Base-by-base conservation (phyloP, 2,797 vertebrate genomes). In the Danio tinwini region DNA sequence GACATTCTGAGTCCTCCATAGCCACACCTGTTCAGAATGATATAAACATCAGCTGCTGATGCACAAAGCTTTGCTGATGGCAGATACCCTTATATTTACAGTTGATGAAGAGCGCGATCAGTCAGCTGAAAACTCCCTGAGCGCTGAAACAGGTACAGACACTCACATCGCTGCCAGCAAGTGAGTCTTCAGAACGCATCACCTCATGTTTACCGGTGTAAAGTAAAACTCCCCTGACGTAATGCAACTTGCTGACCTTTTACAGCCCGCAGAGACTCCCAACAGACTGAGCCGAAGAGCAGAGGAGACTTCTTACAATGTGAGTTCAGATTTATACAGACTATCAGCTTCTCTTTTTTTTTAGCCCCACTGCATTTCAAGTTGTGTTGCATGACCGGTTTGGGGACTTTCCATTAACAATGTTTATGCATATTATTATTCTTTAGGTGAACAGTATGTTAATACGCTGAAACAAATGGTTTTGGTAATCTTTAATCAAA, bases 241-340 rank as follows among this genome's bases (percentile, higher is more conserved):
- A 5, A 59, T 7, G 45, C 70, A 59, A 17, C 12, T 69, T n/a
- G 21, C 55, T 70, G 29, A 78, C 39, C 76, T 72, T 49, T 80
- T 19, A 58, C 55, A 74, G 79, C 47, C 62, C 71, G 50, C 29
- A 61, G 6, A 45, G 52, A 82, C 44, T 62, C 42, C 14, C 17
- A 19, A 7, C 68, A 67, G 68, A 63, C 72, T 0, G 89, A 93
- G 62, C 91, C 87, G 0, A 93, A 86, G 84, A 90, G 80, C 0
- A 91, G 93, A 87, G 83, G 74, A 0, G 90, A 93, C 16, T 92
- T 93, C 53, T 76, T 92, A 39, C 90, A 92, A 4, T 91, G 93
- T 93, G 82, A 92, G 92, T 85, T 44, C 5, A 10, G 37, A 63
- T 42, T 42, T 12, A 6, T 40, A 8, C 29, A 44, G 10, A 44